Evolutionary conservation across 2,888 invertebrate species (phyloP).

Genomic region (Acanthopleura granulata): DNA sequence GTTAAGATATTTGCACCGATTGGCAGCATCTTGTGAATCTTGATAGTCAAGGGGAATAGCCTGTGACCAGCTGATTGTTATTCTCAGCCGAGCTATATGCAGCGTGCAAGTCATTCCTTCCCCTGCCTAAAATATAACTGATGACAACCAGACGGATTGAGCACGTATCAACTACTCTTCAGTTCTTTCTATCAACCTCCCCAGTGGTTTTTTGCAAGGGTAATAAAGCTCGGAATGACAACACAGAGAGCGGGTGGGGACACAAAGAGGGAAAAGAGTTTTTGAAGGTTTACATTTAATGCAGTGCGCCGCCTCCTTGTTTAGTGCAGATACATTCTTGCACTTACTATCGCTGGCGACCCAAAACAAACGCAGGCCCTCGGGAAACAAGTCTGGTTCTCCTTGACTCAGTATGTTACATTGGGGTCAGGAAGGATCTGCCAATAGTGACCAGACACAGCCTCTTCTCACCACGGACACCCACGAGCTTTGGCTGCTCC

Average conservation of each 20-base stretch:
- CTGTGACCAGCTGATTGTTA: slow-evolving; percentile 3
- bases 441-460: neutral
- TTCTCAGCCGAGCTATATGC: slow-evolving; percentile 10
- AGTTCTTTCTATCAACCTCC: neutral
- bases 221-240: slow-evolving; percentile 14
- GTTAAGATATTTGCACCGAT: slow-evolving; percentile 15
- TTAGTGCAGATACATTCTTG: slow-evolving; percentile 17
- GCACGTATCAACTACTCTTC: slow-evolving; percentile 9
- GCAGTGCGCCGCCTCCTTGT: slow-evolving; percentile 1
- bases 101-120: slow-evolving; percentile 9
- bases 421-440: neutral
- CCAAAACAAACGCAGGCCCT: neutral
- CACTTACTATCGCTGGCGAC: neutral
- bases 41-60: neutral
- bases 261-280: neutral
- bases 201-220: neutral
- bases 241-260: neutral
- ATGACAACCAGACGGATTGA: slow-evolving; percentile 8
- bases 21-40: slow-evolving; percentile 4
- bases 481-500: neutral
- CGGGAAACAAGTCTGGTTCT: neutral
- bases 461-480: slow-evolving; percentile 1
- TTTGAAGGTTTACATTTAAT: neutral
- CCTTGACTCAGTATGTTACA: slow-evolving; percentile 5
- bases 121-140: slow-evolving; percentile 14